These are phyloP conservation scores for Taenaris catops DNA, from an alignment of 2,888 invertebrate species.

Conservation along the genomic window DNA sequence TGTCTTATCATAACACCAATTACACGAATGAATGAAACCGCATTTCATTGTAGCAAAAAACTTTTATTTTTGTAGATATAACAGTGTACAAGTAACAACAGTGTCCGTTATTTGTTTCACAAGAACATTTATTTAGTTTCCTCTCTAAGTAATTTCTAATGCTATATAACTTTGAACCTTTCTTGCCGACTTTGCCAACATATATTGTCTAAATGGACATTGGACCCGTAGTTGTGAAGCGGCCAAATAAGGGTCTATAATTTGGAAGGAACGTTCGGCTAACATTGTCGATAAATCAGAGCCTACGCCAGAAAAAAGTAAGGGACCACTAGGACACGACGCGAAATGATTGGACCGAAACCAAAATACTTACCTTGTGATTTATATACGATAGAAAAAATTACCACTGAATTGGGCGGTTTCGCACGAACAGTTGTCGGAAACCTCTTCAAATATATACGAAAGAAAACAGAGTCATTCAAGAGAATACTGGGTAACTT, in stretches of 20 bases:
- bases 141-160: conserved; percentile 11
- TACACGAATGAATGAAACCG: background rate
- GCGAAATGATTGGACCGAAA: conserved; percentile 17
- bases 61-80: conserved; percentile 2
- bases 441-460: no score
- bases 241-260: conserved; percentile 19
- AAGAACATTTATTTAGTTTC: conserved; percentile 10
- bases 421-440: no score
- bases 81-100: conserved; percentile 6
- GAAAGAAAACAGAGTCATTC: no score
- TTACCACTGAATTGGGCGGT: no score
- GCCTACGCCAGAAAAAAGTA: conserved; percentile 14
- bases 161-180: conserved; percentile 7
- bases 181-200: conserved; percentile 7
- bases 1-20: no score
- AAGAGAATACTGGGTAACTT: no score
- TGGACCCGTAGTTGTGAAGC: conserved; percentile 9
- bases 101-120: conserved; percentile 7
- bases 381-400: conserved; percentile 9
- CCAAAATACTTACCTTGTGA: conserved; percentile 13
- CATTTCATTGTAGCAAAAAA: background rate
- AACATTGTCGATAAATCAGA: conserved; percentile 24
- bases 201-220: conserved; percentile 7
- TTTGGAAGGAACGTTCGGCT: conserved; percentile 18
- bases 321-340: conserved; percentile 13